phyloP scores from a whole-genome alignment of 2,888 invertebrate species.

The Apocheima hispidaria region DNA sequence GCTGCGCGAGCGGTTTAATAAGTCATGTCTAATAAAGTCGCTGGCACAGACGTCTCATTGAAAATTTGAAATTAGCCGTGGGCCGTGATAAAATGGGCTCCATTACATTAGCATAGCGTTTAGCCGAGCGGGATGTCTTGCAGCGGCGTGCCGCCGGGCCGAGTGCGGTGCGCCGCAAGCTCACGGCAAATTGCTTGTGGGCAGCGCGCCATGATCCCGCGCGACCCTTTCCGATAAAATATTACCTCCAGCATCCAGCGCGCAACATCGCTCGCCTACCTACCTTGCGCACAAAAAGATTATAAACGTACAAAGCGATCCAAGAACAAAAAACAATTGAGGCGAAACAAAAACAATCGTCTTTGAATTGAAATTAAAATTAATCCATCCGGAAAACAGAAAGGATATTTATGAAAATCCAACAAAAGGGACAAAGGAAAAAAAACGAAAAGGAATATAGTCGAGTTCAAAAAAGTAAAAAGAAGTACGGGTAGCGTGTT shows the following conservation, averaged over 20 bases:
- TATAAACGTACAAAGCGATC: constrained; percentile 42
- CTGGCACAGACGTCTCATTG: constrained; percentile 77
- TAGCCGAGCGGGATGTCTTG: constrained; percentile 74
- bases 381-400: constrained; percentile 79
- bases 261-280: constrained; percentile 48
- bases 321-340: constrained; percentile 44
- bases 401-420: constrained; percentile 73
- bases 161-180: constrained; percentile 65
- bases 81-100: constrained; percentile 81
- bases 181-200: constrained; percentile 79
- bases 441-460: constrained; percentile 70
- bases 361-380: constrained; percentile 78
- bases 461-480: constrained; percentile 66
- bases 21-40: constrained; percentile 71
- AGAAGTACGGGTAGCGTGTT: constrained; percentile 43
- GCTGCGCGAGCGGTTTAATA: constrained; percentile 46
- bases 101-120: constrained; percentile 85
- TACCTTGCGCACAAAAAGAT: constrained; percentile 42
- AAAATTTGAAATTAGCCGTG: constrained; percentile 80
- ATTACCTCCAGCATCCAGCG: constrained; percentile 62
- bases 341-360: constrained; percentile 55
- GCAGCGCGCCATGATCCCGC: constrained; percentile 76
- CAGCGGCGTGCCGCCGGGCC: constrained; percentile 48
- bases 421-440: constrained; percentile 74
- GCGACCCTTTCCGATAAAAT: constrained; percentile 79